These are phyloP conservation scores for Platysteira castanea DNA, from an alignment of 2,113 vertebrate genomes.

Conservation along the genomic window DNA sequence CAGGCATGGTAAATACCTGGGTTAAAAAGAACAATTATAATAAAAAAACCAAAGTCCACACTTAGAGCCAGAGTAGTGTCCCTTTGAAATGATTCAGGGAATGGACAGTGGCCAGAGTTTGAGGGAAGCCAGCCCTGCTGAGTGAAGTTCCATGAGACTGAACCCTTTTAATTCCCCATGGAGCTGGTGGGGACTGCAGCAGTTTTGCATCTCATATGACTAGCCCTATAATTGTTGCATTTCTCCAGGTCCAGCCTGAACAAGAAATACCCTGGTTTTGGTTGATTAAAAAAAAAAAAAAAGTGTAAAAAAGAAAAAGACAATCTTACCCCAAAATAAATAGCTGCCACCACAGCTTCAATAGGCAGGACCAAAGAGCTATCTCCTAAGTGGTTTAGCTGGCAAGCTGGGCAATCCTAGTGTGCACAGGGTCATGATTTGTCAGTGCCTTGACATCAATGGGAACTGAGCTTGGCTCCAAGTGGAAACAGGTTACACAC, in stretches of 20 bases:
- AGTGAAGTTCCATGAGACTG: not conserved
- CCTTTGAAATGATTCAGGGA: constrained; percentile 19
- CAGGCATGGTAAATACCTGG: not conserved
- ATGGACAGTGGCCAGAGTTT: not conserved
- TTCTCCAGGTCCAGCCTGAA: constrained; percentile 53
- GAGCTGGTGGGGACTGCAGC: not conserved
- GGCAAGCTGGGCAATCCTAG: not conserved
- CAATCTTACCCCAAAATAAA: not conserved
- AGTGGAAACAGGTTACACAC: not conserved
- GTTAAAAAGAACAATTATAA: not conserved
- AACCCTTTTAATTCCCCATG: not conserved
- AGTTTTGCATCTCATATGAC: not conserved
- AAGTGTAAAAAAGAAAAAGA: not conserved
- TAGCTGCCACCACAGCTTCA: constrained; percentile 7
- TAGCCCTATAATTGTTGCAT: not conserved
- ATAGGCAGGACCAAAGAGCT: not conserved
- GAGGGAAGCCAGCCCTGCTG: not conserved
- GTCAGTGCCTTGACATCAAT: not conserved
- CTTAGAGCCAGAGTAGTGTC: not conserved
- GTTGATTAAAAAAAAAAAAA: not conserved
- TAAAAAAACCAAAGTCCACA: not conserved
- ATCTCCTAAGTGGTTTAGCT: not conserved
- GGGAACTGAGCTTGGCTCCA: not conserved
- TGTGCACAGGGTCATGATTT: not conserved
- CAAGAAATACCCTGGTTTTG: constrained; percentile 5